Evolutionary conservation across 2,797 vertebrate species (phyloP), one percentile per base, ranked within the genome.

Genomic region (Champsocephalus esox): DNA sequence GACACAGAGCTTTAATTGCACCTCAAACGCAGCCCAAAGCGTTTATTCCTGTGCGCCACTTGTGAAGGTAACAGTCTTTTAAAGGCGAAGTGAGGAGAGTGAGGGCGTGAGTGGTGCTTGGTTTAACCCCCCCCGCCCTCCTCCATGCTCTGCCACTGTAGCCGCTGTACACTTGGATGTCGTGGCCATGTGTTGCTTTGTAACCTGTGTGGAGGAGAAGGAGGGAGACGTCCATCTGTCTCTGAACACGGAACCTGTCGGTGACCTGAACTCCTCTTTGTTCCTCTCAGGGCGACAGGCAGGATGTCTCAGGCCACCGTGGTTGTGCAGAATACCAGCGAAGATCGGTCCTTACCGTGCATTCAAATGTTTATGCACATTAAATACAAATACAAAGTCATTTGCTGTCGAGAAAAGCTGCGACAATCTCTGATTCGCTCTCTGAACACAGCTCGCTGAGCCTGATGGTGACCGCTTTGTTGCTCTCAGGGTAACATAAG

Each of bases 41-140:
- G 73, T 89, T 91, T 93, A 90, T 94, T 85, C 85, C 91, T 69
- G 89, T 82, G 85, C 75, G 81, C 80, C 72, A 92, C 92, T 94
- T 94, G 86, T 89, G 92, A 91, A 95, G 89, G 92, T 94, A 93
- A 90, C 92, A 93, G 94, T 95, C 95, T 96, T 95, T 96, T 96
- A 93, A 96, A 94, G 89, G 93, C 94, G 79, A 89, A 92, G 90
- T 89, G 92, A 91, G 89, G 87, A 90, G 88, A 93, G 87, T 89
- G 87, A 91, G 86, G 86, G 85, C 92, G 87, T 89, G 87, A 91
- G 86, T 87, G 85, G 84, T 50, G 81, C 88, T 90, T 89, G 87
- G 89, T 88, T 80, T 73, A 82, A 70, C 74, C 81, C 73, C 73
- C 77, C 56, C 46, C 16, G 14, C 32, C 32, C 12, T 12, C 66